These are phyloP conservation scores for Acrocyrtus sp. DNA, from an alignment of 2,888 invertebrate species.

Conservation along the genomic window DNA sequence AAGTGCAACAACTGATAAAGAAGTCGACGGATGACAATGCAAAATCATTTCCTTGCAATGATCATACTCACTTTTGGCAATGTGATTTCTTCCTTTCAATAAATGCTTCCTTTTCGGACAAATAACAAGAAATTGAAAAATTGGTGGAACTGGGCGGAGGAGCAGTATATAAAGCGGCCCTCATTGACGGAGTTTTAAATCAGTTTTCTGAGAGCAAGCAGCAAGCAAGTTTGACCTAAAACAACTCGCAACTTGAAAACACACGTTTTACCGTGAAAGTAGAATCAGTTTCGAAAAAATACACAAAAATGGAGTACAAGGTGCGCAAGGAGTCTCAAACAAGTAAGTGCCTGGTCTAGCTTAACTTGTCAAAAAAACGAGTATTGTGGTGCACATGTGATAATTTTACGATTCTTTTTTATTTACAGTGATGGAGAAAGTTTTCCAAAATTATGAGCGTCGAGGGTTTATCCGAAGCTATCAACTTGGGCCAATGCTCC, in stretches of 20 bases:
- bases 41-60: not conserved
- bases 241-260: not conserved
- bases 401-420: not conserved
- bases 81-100: too few relatives aligned
- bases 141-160: not conserved
- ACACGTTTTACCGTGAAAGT: not conserved
- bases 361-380: not conserved
- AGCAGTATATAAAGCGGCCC: constrained; percentile 1
- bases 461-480: constrained; percentile 43
- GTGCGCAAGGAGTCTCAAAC: constrained; percentile 53
- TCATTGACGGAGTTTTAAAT: not conserved
- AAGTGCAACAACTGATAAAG: not conserved
- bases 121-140: not conserved
- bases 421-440: constrained; percentile 52
- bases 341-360: constrained; percentile 34
- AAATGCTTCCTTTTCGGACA: too few relatives aligned
- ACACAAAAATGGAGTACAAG: constrained; percentile 49
- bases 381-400: not conserved
- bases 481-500: constrained; percentile 48
- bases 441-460: constrained; percentile 42
- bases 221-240: not conserved
- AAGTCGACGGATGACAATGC: constrained; percentile 13
- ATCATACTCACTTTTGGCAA: not conserved
- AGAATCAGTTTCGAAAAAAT: not conserved
- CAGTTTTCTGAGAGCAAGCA: not conserved